Evolutionary conservation across 2,888 invertebrate species (phyloP).

Genomic region (Orthonevra nobilis): DNA sequence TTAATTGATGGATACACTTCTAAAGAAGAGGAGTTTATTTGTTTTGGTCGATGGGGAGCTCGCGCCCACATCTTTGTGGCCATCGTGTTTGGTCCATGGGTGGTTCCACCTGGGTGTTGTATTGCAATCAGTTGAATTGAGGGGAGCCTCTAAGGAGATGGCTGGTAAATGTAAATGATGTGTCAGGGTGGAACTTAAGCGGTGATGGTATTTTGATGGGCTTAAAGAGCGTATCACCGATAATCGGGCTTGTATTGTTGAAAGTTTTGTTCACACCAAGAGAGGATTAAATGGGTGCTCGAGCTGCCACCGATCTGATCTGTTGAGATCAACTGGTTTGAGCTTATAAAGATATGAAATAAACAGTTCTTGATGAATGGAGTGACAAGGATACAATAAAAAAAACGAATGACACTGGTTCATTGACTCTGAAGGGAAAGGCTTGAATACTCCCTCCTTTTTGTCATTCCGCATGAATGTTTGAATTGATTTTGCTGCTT

Average conservation of each 20-base stretch:
- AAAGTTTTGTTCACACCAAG: slow-evolving; percentile 39
- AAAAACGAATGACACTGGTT: too few relatives aligned
- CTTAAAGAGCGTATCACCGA: slow-evolving; percentile 24
- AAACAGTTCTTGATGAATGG: too few relatives aligned
- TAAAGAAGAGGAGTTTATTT: slow-evolving; percentile 40
- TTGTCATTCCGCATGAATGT: too few relatives aligned
- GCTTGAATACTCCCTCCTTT: too few relatives aligned
- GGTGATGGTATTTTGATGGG: slow-evolving; percentile 46
- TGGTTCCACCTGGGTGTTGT: slow-evolving; percentile 55
- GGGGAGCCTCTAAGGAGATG: neutral
- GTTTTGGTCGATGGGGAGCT: slow-evolving; percentile 28
- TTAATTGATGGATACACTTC: slow-evolving; percentile 64
- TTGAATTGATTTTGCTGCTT: too few relatives aligned
- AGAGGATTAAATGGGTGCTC: neutral
- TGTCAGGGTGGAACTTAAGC: slow-evolving; percentile 34
- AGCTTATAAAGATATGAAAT: too few relatives aligned
- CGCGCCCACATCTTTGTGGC: neutral
- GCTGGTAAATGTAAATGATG: slow-evolving; percentile 49
- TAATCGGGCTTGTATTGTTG: slow-evolving; percentile 35
- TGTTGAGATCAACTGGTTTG: too few relatives aligned
- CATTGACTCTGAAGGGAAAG: too few relatives aligned
- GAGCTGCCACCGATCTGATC: too few relatives aligned
- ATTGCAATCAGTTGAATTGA: slow-evolving; percentile 39
- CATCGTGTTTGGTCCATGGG: slow-evolving; percentile 41
- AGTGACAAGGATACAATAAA: too few relatives aligned